A percentile compares a stretch with the other conserved stretches of the same genome.
Conservation (phyloP, 37 sponge, comb jelly and placozoan species). For the Beroe ovata region DNA sequence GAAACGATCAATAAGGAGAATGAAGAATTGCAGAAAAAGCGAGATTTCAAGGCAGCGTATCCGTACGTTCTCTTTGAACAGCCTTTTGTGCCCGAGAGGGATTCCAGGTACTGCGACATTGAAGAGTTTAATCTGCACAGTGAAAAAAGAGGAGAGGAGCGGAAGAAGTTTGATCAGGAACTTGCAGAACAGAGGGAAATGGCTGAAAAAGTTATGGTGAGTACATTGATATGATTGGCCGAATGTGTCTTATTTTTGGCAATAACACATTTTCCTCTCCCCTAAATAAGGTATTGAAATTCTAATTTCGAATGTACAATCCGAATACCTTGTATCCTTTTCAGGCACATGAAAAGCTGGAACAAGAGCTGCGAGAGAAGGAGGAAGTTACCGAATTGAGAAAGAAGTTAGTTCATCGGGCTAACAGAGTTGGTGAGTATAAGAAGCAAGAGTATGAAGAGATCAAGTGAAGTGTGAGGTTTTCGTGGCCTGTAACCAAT, state of each 20-base stretch:
- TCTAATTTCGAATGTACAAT: too few species aligned
- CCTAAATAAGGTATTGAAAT: not conserved
- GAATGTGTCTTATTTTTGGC: too few species aligned
- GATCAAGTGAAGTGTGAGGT: constrained; percentile 2
- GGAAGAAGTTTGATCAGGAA: constrained; percentile 43
- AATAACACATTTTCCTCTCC: not conserved
- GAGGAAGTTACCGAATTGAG: constrained; percentile 46
- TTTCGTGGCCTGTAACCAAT: too few species aligned
- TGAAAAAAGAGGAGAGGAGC: constrained; percentile 54
- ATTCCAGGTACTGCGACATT: constrained; percentile 28
- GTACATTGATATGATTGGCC: too few species aligned
- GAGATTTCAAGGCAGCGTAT: constrained; percentile 58
- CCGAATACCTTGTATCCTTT: too few species aligned
- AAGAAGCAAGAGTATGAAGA: constrained; percentile 58
- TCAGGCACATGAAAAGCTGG: not conserved
- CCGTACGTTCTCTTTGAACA: constrained; percentile 40
- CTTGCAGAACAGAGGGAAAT: constrained; percentile 23
- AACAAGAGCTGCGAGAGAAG: not conserved
- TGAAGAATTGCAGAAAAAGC: constrained; percentile 15
- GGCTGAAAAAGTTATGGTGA: not conserved
- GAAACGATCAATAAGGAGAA: constrained; percentile 51
- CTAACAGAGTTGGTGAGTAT: constrained; percentile 54
- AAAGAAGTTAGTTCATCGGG: constrained; percentile 38
- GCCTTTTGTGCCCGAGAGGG: constrained; percentile 34
- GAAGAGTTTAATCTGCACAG: constrained; percentile 62